These are phyloP conservation scores for Papilio machaon DNA, from an alignment of 1,140 invertebrate species.

Conservation along the genomic window DNA sequence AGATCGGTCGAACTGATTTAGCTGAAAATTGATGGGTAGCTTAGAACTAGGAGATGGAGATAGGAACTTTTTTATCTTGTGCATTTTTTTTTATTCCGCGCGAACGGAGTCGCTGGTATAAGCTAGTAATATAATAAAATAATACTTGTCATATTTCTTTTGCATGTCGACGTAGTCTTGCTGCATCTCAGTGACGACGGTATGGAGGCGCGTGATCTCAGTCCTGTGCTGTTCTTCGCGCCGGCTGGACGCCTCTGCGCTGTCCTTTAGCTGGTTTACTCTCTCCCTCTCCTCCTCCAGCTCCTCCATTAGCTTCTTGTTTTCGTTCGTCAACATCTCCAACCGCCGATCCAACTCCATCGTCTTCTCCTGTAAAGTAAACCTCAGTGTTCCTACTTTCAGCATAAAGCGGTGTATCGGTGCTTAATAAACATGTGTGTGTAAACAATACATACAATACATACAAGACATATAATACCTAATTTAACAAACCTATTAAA, in stretches of 20 bases:
- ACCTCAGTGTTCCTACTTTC: background rate
- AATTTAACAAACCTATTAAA: background rate
- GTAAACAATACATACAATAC: background rate
- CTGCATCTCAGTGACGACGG: slow-evolving; percentile 69
- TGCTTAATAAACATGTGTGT: background rate
- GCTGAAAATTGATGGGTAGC: too few relatives aligned
- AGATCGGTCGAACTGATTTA: too few relatives aligned
- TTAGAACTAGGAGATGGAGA: too few relatives aligned
- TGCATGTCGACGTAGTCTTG: slow-evolving; percentile 71
- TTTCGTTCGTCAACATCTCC: slow-evolving; percentile 72
- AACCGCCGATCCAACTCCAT: slow-evolving; percentile 66
- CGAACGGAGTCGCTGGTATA: too few relatives aligned
- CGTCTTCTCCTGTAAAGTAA: slow-evolving; percentile 61
- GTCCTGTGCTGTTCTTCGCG: slow-evolving; percentile 63
- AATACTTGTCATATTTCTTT: slow-evolving; percentile 72
- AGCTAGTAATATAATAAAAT: background rate
- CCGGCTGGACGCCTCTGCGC: slow-evolving; percentile 60
- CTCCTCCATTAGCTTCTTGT: slow-evolving; percentile 68
- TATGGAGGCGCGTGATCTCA: slow-evolving; percentile 65
- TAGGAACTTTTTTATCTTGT: too few relatives aligned
- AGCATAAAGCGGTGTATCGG: background rate
- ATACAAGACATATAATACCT: background rate
- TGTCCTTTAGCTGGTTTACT: slow-evolving; percentile 63
- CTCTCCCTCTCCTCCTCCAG: slow-evolving; percentile 72
- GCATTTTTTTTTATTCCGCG: too few relatives aligned